Base-by-base conservation (phyloP, 1,140 invertebrate species). In the Macrotrachela quadricornifera region DNA sequence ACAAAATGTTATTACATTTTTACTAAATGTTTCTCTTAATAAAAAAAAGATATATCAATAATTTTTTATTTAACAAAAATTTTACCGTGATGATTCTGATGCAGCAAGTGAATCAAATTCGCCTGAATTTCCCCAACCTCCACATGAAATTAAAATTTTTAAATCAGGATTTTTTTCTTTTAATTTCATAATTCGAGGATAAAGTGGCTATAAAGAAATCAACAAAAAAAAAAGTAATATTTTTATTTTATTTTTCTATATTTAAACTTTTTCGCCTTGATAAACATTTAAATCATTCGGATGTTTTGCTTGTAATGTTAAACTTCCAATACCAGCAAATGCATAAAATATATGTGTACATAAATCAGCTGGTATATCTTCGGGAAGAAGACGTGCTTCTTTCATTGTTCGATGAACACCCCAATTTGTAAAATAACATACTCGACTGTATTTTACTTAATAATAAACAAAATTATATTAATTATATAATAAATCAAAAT, bases 71-170 rank as follows among this genome's bases (percentile, higher is more conserved):
- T 30, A 30, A 30, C 8, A 30, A 30, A 30, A 30, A 8, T 30
- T 17, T 14, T 37, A 48, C 46, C 46, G 38, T 12, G 36, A 16
- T 9, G 39, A 44, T 36, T 53, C 51, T 15, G 46, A 49, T 9
- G 39, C 47, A 18, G 48, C 46, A 21, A 49, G 44, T 15, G 46
- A 46, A 39, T 54, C 53, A 45, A 54, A 54, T 39, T 48, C 40
- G 10, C 53, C 53, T 21, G 46, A 39, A 37, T 48, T 37, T 13
- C 47, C 46, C 79, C 77, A 77, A 10, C 81, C 81, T 15, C 82
- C 82, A 17, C 85, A 75, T 8, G 81, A 79, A 0, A 85, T 70
- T 10, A 84, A 71, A 0, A 85, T 71, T 60, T 80, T 81, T 15
- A 86, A 60, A 11, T 76, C 76, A 0, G 81, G 80, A 56, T 77